A percentile compares a stretch with the other conserved stretches of the same genome.
phyloP scores from a whole-genome alignment of 1,140 invertebrate genomes.

The Notospermus geniculatus region DNA sequence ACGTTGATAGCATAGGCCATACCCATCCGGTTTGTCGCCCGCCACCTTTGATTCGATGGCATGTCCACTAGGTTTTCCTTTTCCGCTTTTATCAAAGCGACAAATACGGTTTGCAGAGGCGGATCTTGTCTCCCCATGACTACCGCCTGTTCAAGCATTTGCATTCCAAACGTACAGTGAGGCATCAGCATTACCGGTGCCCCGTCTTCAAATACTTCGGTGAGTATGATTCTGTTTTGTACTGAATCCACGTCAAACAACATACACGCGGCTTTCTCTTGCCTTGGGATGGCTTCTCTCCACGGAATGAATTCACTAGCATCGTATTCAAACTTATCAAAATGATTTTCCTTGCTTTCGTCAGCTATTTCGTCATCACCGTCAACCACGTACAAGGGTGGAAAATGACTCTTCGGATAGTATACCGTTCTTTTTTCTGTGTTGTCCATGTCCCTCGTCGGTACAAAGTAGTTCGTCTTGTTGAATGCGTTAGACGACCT shows the following conservation, averaged over 20 bases:
- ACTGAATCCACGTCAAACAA: conserved; percentile 5
- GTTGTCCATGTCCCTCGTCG: neutral
- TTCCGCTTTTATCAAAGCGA: neutral
- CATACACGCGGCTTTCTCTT: neutral
- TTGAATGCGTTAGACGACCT: neutral
- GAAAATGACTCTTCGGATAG: neutral
- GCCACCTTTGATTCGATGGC: neutral
- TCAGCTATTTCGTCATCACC: no score
- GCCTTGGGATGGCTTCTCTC: neutral
- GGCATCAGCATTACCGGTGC: neutral
- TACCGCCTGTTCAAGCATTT: conserved; percentile 2
- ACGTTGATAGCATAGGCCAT: neutral
- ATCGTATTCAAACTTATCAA: no score
- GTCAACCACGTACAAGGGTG: neutral
- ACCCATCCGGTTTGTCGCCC: neutral
- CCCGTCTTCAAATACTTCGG: conserved; percentile 1
- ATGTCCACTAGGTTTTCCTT: conserved; percentile 5
- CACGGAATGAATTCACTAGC: no score
- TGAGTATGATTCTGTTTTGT: neutral
- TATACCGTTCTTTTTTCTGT: neutral
- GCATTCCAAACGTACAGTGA: neutral
- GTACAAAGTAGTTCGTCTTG: neutral
- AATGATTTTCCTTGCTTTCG: no score
- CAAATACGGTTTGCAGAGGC: neutral
- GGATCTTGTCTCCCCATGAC: neutral